Base-by-base conservation (phyloP, 2,113 vertebrate species). In the Oryzias javanicus region DNA sequence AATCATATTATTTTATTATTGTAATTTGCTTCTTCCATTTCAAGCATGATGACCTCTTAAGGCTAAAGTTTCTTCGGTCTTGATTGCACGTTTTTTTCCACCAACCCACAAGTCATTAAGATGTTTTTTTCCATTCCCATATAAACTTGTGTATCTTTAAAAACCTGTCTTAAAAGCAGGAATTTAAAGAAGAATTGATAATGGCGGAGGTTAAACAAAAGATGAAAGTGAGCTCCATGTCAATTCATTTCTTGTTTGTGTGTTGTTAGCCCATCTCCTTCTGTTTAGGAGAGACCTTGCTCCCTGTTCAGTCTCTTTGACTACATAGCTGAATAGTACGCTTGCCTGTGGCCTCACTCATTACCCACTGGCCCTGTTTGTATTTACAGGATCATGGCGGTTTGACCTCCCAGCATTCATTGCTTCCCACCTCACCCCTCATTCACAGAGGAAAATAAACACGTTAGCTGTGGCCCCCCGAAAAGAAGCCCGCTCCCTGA, bases 311-410 rank as follows among this genome's bases (percentile, higher is more conserved):
- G 53, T 55, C 59, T 67, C 76, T 83, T 70, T 78, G 69, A 54
- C 71, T 62, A 56, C 65, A 61, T 64, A 66, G 25, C 8, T 83
- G 80, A 87, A 84, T 78, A 45, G 78, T 64, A 53, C 48, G 46
- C 67, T 16, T 42, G 47, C 67, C 61, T 19, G 17, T 44, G 70
- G 82, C 77, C 82, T 62, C 46, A 2, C 81, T 88, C 85, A 84
- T 86, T 86, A 80, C 72, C 62, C 13, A 63, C 65, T 20, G 58
- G 54, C 67, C 56, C 62, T 50, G 77, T 79, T 61, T 64, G 76
- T 85, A 76, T 89, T 86, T 84, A 86, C 85, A 83, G 81, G 83
- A 86, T 76, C 69, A 50, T 27, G 69, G 71, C 49, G 48, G 74
- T 50, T 74, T 67, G 78, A 86, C 83, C 87, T 76, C 67, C 55